These are phyloP conservation scores for Drosophila truncata DNA, from an alignment of 1,140 invertebrate species.

Conservation along the genomic window DNA sequence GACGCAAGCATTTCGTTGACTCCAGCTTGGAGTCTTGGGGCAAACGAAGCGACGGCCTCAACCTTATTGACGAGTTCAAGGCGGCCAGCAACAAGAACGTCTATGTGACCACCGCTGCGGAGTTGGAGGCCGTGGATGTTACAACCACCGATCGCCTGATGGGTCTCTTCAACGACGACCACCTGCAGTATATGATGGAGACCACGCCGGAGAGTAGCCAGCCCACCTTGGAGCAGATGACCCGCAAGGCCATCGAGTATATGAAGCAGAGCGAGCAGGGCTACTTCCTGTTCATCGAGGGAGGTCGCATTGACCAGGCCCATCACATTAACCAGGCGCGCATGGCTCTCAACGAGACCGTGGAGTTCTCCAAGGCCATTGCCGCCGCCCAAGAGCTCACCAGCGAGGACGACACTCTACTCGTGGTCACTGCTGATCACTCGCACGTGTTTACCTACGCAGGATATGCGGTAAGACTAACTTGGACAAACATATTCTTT, in stretches of 20 bases:
- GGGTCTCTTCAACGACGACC: conserved; percentile 86
- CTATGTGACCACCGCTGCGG: conserved; percentile 89
- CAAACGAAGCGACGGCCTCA: conserved; percentile 88
- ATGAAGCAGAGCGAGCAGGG: conserved; percentile 89
- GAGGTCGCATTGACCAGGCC: conserved; percentile 92
- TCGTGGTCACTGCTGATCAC: conserved; percentile 90
- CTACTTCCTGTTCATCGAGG: conserved; percentile 87
- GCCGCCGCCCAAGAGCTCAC: conserved; percentile 86
- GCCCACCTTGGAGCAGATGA: conserved; percentile 92
- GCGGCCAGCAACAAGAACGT: conserved; percentile 70
- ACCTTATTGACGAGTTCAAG: conserved; percentile 90
- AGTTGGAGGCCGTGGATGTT: conserved; percentile 84
- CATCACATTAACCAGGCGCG: conserved; percentile 91
- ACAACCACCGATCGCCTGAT: conserved; percentile 83
- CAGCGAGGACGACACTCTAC: conserved; percentile 87
- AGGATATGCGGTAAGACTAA: conserved; percentile 87
- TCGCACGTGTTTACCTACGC: conserved; percentile 88
- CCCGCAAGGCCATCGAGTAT: conserved; percentile 91
- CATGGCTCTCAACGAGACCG: conserved; percentile 89
- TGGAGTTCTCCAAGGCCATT: conserved; percentile 88
- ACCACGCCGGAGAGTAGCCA: conserved; percentile 85
- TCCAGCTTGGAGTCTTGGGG: conserved; percentile 49
- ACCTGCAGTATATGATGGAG: conserved; percentile 87
- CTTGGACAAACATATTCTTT: too few species aligned
- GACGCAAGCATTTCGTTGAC: conserved; percentile 89